A percentile compares a stretch with the other conserved stretches of the same genome.
These are phyloP conservation scores for Campopleginae sp. DNA, from an alignment of 2,888 invertebrate species.

Conservation along the genomic window DNA sequence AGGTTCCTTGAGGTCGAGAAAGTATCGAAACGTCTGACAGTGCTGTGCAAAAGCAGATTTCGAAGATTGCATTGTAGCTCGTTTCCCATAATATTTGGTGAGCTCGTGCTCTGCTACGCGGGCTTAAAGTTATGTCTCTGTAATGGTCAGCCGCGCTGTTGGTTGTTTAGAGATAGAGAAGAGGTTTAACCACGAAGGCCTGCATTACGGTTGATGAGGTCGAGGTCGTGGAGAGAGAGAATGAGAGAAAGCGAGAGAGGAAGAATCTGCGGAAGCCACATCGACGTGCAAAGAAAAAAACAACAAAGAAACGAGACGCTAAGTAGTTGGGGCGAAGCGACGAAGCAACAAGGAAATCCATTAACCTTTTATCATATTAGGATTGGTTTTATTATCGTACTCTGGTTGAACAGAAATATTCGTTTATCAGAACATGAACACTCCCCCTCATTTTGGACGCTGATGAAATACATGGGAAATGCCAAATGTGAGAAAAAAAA, in stretches of 20 bases:
- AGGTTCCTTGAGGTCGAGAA: no score
- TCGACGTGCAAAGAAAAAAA: slow-evolving; percentile 3
- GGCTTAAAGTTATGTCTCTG: not conserved
- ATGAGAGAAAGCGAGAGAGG: slow-evolving; percentile 48
- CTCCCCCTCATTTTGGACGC: slow-evolving; percentile 67
- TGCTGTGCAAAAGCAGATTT: no score
- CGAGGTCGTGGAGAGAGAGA: slow-evolving; percentile 39
- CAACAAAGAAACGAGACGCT: slow-evolving; percentile 12
- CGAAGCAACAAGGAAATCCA: slow-evolving; percentile 67
- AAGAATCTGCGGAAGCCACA: slow-evolving; percentile 29
- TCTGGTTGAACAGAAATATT: slow-evolving; percentile 73
- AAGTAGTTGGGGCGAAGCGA: slow-evolving; percentile 32
- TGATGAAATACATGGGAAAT: slow-evolving; percentile 14
- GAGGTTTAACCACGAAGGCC: slow-evolving; percentile 45
- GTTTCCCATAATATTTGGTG: no score
- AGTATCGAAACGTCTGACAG: no score
- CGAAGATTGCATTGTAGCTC: no score
- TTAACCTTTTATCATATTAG: slow-evolving; percentile 75
- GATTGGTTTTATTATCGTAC: slow-evolving; percentile 75
- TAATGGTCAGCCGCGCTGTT: not conserved
- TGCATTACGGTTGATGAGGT: slow-evolving; percentile 43
- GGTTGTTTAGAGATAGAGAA: slow-evolving; percentile 14
- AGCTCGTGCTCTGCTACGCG: not conserved
- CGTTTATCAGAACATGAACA: slow-evolving; percentile 77
- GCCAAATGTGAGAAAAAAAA: slow-evolving; percentile 5